phyloP scores from a whole-genome alignment of 1,140 invertebrate species.

The Panagrolaimus sp. region DNA sequence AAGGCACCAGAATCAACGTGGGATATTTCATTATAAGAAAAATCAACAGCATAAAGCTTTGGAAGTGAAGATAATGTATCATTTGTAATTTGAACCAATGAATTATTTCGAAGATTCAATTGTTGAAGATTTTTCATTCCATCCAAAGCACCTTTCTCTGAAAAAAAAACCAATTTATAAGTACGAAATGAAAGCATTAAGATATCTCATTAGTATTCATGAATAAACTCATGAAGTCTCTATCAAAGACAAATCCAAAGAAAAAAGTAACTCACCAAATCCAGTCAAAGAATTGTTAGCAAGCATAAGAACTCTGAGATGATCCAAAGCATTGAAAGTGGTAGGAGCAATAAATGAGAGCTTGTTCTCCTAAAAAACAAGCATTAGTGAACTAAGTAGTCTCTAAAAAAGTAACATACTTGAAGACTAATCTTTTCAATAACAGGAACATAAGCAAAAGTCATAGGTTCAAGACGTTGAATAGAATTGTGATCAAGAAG shows the following conservation, averaged over 20 bases:
- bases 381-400: no score
- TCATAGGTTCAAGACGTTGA: slow-evolving; percentile 43
- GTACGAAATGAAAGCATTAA: no score
- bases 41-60: slow-evolving; percentile 38
- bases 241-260: no score
- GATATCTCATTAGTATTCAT: no score
- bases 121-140: slow-evolving; percentile 55
- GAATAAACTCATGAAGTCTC: no score
- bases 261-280: slow-evolving; percentile 17
- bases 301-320: slow-evolving; percentile 39
- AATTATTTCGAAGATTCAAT: slow-evolving; percentile 51
- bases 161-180: no score
- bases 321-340: slow-evolving; percentile 47
- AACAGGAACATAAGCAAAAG: slow-evolving; percentile 48
- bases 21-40: slow-evolving; percentile 40
- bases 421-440: slow-evolving; percentile 39
- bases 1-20: slow-evolving; percentile 45
- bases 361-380: slow-evolving; percentile 36
- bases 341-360: slow-evolving; percentile 49
- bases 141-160: slow-evolving; percentile 56
- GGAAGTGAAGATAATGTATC: slow-evolving; percentile 43
- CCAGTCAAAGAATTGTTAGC: slow-evolving; percentile 39
- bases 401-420: no score
- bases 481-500: slow-evolving; percentile 45
- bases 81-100: slow-evolving; percentile 39